Evolutionary conservation across 1,140 invertebrate genomes (phyloP).

Genomic region (Acromyrmex heyeri): DNA sequence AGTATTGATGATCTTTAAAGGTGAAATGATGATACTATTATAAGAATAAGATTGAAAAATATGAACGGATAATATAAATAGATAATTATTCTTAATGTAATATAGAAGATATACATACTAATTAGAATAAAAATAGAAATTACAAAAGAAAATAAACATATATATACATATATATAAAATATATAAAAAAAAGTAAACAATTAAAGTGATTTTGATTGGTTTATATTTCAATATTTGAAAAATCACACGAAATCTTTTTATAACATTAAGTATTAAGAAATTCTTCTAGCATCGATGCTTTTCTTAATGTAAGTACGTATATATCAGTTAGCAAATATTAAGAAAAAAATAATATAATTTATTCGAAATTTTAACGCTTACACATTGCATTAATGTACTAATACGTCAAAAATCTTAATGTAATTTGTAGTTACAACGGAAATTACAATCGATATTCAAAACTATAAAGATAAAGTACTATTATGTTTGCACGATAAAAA

Average conservation of each 20-base stretch:
- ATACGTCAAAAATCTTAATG: neutral
- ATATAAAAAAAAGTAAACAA: too few relatives aligned
- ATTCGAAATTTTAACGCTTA: neutral
- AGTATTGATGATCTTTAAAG: constrained; percentile 1
- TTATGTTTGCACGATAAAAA: neutral
- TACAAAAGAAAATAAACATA: neutral
- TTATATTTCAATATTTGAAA: neutral
- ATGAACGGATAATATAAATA: neutral
- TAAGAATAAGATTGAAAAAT: neutral
- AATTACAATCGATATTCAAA: neutral
- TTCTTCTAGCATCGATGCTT: neutral
- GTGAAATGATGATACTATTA: constrained; percentile 23
- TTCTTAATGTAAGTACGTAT: neutral
- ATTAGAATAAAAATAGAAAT: constrained; percentile 9
- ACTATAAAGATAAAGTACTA: neutral
- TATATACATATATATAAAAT: too few relatives aligned
- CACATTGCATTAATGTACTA: neutral
- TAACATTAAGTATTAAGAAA: neutral
- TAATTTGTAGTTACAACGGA: neutral
- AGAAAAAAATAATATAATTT: constrained; percentile 7
- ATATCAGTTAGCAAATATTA: neutral
- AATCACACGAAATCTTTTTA: neutral
- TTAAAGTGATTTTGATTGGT: neutral
- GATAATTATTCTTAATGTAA: neutral
- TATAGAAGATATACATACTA: neutral